These are phyloP conservation scores for Drosophila sproati DNA, from an alignment of 1,140 invertebrate genomes.

Conservation along the genomic window DNA sequence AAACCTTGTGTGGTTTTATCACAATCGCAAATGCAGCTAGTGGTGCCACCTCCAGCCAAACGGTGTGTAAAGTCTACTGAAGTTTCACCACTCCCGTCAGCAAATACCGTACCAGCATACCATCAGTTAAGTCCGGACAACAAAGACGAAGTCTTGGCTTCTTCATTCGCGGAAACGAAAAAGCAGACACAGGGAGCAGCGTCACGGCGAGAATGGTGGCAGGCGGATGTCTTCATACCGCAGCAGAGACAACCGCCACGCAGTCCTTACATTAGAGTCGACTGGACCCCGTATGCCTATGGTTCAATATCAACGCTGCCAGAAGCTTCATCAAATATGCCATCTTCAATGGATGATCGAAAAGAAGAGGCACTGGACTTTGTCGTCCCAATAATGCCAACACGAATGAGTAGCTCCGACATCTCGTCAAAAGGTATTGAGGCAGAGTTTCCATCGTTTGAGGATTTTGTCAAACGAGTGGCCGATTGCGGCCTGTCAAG, in stretches of 20 bases:
- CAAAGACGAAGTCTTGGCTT: too few relatives aligned
- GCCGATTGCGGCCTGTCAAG: slow-evolving; percentile 27
- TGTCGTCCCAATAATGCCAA: too few relatives aligned
- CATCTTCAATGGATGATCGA: not conserved
- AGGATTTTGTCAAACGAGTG: slow-evolving; percentile 48
- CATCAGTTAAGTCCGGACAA: too few relatives aligned
- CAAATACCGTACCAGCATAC: too few relatives aligned
- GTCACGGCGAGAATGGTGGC: slow-evolving; percentile 22
- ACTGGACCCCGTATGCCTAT: slow-evolving; percentile 44
- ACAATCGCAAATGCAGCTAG: too few relatives aligned
- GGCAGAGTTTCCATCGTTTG: slow-evolving; percentile 37
- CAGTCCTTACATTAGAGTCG: not conserved
- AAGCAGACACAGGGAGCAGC: too few relatives aligned
- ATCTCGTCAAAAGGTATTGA: not conserved
- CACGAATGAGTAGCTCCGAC: not conserved
- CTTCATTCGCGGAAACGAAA: not conserved
- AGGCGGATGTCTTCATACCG: slow-evolving; percentile 21
- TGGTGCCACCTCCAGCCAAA: too few relatives aligned
- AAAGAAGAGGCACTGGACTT: not conserved
- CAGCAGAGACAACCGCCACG: not conserved
- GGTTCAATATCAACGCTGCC: not conserved
- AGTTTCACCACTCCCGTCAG: too few relatives aligned
- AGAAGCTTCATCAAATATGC: not conserved
- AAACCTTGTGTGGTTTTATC: too few relatives aligned
- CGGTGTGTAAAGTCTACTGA: too few relatives aligned